Evolutionary conservation across 2,797 vertebrate species (phyloP).

Genomic region (Sylvilagus floridanus): DNA sequence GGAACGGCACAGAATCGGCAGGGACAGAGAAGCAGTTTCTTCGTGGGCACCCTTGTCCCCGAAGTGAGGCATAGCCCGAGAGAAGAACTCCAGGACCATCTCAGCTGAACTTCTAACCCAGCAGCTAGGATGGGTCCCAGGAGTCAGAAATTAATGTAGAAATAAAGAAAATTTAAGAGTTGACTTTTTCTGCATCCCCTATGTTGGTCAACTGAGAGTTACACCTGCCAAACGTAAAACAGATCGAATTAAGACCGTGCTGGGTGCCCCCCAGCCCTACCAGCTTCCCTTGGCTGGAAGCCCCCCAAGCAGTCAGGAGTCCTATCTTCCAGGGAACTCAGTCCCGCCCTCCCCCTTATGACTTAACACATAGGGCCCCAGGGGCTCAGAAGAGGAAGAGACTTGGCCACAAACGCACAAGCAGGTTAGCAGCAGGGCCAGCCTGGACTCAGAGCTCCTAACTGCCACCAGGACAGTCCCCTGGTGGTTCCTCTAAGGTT

Average conservation of each 20-base stretch:
- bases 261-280: not conserved
- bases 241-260: not conserved
- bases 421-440: not conserved
- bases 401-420: no score
- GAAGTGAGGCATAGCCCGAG: not conserved
- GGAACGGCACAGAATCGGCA: not conserved
- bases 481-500: not conserved
- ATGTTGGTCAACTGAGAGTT: conserved; percentile 19
- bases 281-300: not conserved
- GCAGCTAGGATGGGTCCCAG: conserved; percentile 14
- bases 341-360: no score
- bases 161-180: conserved; percentile 16
- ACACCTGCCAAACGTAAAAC: not conserved
- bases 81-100: not conserved
- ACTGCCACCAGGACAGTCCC: not conserved
- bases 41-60: not conserved
- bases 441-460: not conserved
- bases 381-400: not conserved
- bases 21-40: not conserved
- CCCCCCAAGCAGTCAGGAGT: not conserved
- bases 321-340: not conserved
- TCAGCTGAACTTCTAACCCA: not conserved
- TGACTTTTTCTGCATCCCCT: not conserved
- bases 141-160: conserved; percentile 41
- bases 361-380: not conserved